Evolutionary conservation across 2,888 invertebrate species (phyloP), one percentile per base, ranked within the genome.

Genomic region (Clostera curtula): DNA sequence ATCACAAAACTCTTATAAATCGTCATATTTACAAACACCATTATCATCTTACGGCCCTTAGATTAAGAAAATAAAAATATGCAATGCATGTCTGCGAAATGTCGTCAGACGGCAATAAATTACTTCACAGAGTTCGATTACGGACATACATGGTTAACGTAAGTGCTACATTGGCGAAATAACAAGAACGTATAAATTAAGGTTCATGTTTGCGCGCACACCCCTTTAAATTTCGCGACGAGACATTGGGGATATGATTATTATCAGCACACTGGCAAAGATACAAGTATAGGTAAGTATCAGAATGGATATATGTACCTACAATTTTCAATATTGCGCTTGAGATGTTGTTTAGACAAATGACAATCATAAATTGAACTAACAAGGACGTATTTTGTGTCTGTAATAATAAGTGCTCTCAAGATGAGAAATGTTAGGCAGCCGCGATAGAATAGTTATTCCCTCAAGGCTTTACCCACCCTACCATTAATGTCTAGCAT

Each of bases 81-180:
- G 27, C 27, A 29, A 38, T n/a, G n/a, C 36, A 38, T 40, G 34
- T n/a, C 35, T 36, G n/a, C n/a, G n/a, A n/a, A n/a, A 36, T 32
- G 28, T 31, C 25, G 39, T 35, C 18, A 19, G 31, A 33, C 19
- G 7, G 8, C 14, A 14, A 14, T 3, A 12, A 32, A 18, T 35
- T 27, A 20, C 29, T 29, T 31, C 34, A 29, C 15, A 21, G 14
- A 29, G 21, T 24, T 36, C 27, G 29, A 27, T 37, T 34, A 38
- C 16, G 36, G 25, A 45, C 32, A 40, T 25, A 40, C 46, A 39
- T 46, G 42, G 47, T 22, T 29, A 40, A 33, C n/a, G n/a, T n/a
- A 26, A 7, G 25, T 12, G 22, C 31, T 27, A 31, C 17, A 44
- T 49, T 37, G 31, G 18, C 38, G 20, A 24, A 40, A 37, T 47